Evolutionary conservation across 2,797 vertebrate genomes (phyloP), one percentile per base, ranked within the genome.

Genomic region (Etheostoma perlongum): DNA sequence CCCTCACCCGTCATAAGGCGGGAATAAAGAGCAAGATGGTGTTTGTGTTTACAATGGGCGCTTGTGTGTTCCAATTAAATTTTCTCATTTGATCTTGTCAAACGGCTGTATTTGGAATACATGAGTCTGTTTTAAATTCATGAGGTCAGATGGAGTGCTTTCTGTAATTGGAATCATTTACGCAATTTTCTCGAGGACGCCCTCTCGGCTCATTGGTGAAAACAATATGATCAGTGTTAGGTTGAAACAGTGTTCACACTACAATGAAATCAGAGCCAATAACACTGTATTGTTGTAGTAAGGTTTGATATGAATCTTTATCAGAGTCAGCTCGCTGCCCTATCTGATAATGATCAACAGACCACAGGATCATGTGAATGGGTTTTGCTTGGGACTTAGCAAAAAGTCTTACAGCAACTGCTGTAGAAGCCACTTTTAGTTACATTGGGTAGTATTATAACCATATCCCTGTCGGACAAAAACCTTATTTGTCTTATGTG

Each of bases 111-210:
- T 93, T 90, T 88, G 81, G 78, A 87, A 93, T 90, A 90, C 84
- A 91, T 89, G 90, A 92, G 88, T 80, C 86, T 92, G 85, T 94
- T 93, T 93, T 92, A 92, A 92, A 93, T 93, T 92, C 90, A 93
- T 88, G 89, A 90, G 88, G 87, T 90, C 90, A 90, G 73, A 68
- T 53, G 16, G 67, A 77, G 82, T 80, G 67, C 82, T 69, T 51
- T 59, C 70, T 65, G 84, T 90, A 90, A 90, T 89, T 91, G 83
- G 84, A 88, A 64, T 79, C 84, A 76, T 91, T 92, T 90, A 83
- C 74, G 52, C 83, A 59, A 40, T 69, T 83, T 86, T 77, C 79
- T 72, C 72, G 46, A 81, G 64, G 75, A 72, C 16, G 82, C 71
- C 65, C 67, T 71, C 75, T 68, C 23, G 51, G 70, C 75, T 78